Evolutionary conservation across 2,797 vertebrate species (phyloP), one percentile per base, ranked within the genome.

Genomic region (Luscinia luscinia): DNA sequence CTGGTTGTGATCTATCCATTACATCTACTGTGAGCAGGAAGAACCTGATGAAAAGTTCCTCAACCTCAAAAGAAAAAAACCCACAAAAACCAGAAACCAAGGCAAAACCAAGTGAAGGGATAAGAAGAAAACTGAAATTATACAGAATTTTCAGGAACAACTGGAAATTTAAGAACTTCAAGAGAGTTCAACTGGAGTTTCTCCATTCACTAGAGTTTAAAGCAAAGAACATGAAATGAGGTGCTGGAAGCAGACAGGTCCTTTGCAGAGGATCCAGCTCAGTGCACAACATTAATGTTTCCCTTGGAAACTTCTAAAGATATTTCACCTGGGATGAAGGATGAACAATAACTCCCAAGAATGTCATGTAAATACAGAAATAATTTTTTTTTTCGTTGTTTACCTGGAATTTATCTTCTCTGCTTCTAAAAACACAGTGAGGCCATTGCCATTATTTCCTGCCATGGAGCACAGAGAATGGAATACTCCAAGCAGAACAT

Each of bases 341-440:
- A 63, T 45, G 19, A 84, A 43, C 32, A 45, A 7, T 4, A 74
- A 41, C 21, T 78, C 38, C 40, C 30, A 19, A 38, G 26, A 86
- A 40, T 5, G 15, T 17, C 46, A 55, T 26, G 24, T 51, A 75
- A 80, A 77, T 38, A 77, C 1, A 11, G n/a, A 41, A 64, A 45
- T 3, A 17, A 17, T 0, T 20, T 26, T 32, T 68, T 24, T 24
- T 6, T 11, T 1, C 5, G 0, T 54, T 55, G 18, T 59, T 80
- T 43, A n/a, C 24, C 21, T 84, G 34, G 11, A 36, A 63, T 78
- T 57, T 64, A 9, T 38, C 59, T 36, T 61, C 46, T 36, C 36
- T 28, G 45, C 51, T 57, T 68, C 62, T 52, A 22, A 34, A 76
- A 64, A 15, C 19, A 34, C 15, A 23, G 11, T 4, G 54, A 81